Evolutionary conservation across 2,113 vertebrate species (phyloP).

Genomic region (Zosterops borbonicus): DNA sequence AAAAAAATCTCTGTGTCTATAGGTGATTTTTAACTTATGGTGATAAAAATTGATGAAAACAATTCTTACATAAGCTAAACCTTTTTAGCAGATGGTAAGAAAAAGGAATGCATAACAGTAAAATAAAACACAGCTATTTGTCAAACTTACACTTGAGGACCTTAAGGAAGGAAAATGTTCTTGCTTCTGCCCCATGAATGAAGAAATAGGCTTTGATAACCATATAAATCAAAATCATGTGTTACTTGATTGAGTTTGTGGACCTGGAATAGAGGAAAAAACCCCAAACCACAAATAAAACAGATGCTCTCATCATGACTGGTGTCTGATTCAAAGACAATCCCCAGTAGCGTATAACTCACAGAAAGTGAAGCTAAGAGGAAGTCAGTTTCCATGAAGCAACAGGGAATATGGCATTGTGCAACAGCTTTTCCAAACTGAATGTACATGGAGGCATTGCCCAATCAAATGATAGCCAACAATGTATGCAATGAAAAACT

Average conservation of each 20-base stretch:
- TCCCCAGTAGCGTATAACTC: not conserved
- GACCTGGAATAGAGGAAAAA: not conserved
- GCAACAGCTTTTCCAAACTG: slow-evolving; percentile 49
- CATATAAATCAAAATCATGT: slow-evolving; percentile 25
- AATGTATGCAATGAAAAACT: slow-evolving; percentile 37
- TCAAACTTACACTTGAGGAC: not conserved
- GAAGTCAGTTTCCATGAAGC: slow-evolving; percentile 56
- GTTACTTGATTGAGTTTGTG: not conserved
- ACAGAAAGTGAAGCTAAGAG: slow-evolving; percentile 57
- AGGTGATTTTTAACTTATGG: not conserved
- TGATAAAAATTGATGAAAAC: slow-evolving; percentile 25
- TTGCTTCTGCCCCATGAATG: not conserved
- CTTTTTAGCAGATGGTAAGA: slow-evolving; percentile 8
- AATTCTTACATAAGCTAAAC: not conserved
- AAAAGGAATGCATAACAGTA: not conserved
- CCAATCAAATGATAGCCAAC: slow-evolving; percentile 46
- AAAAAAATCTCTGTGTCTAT: not conserved
- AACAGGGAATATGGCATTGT: slow-evolving; percentile 42
- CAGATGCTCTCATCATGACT: slow-evolving; percentile 2
- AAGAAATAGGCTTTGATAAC: slow-evolving; percentile 45
- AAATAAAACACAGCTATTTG: slow-evolving; percentile 6
- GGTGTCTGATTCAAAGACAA: slow-evolving; percentile 41
- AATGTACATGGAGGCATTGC: slow-evolving; percentile 18
- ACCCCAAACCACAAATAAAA: slow-evolving; percentile 16
- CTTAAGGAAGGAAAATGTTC: not conserved